Percentiles rank a stretch among this genome's conserved stretches.
Conservation (phyloP, 2,797 vertebrate species). For the Rhabdomys pumilio region DNA sequence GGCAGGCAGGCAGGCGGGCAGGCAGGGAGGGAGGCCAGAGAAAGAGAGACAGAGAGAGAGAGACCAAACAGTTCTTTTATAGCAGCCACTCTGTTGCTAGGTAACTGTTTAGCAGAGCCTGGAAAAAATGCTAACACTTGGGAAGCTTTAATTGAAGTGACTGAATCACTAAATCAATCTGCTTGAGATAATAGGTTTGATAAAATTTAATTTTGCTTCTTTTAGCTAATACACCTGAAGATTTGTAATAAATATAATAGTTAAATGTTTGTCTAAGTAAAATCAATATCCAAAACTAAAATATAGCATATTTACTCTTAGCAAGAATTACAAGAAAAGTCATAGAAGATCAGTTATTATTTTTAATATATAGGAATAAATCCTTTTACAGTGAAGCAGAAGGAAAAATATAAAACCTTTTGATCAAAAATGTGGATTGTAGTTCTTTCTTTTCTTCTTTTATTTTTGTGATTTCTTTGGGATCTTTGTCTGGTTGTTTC, state of each 20-base stretch:
- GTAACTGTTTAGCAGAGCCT: too few species aligned
- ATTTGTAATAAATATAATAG: slow-evolving; percentile 18
- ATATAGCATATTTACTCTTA: background rate
- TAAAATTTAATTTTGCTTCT: background rate
- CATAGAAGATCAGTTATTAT: background rate
- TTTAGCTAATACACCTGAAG: background rate
- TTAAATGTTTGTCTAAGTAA: background rate
- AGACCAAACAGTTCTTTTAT: too few species aligned
- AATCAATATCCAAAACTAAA: background rate
- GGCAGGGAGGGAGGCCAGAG: too few species aligned
- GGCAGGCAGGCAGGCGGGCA: too few species aligned
- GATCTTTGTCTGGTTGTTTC: too few species aligned
- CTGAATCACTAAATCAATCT: background rate
- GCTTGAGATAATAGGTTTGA: background rate
- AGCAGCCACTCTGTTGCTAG: too few species aligned
- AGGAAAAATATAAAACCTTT: background rate
- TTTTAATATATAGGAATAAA: slow-evolving; percentile 22
- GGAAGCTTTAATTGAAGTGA: background rate
- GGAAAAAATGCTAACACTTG: too few species aligned
- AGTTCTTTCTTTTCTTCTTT: too few species aligned
- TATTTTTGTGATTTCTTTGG: too few species aligned
- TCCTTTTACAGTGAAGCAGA: background rate
- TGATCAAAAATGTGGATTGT: background rate
- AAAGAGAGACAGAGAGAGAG: too few species aligned
- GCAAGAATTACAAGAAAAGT: background rate